Evolutionary conservation across 1,140 invertebrate genomes (phyloP), one percentile per base, ranked within the genome.

Genomic region (Paralvinella palmiformis): DNA sequence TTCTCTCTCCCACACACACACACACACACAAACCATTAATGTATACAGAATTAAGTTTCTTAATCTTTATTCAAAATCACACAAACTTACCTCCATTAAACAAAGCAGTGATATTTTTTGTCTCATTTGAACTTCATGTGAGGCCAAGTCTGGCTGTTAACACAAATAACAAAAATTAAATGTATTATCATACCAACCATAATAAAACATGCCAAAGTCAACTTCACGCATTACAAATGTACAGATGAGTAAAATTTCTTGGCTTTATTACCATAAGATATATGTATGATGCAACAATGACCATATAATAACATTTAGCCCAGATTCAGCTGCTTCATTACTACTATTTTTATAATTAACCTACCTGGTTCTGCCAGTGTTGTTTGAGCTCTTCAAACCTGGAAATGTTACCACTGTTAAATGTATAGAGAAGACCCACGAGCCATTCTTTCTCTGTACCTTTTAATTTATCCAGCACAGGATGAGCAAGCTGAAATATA

Each of bases 91-190:
- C 86, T 99, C 96, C 94, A 99, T 98, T 0, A 99, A 83, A 80
- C 94, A 97, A 0, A 98, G 83, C 0, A 99, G 81, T 15, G 91
- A 91, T 64, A 99, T 94, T 80, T 99, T 99, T 76, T 95, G 89
- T 45, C 90, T 83, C 56, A 98, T 80, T 68, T 89, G 87, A 3
- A 88, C 80, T 76, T 96, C 92, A 71, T 93, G 88, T 0, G 88
- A 86, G n/a, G 87, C 86, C 15, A 99, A 82, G 81, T 97, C 94
- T 20, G 90, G 87, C 67, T 95, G 68, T 35, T 71, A 72, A 52
- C 20, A 52, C 15, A n/a, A n/a, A n/a, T n/a, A n/a, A n/a, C n/a
- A n/a, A n/a, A n/a, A n/a, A n/a, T n/a, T n/a, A n/a, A n/a, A n/a
- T n/a, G n/a, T n/a, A n/a, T n/a, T n/a, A n/a, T n/a, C n/a, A n/a